phyloP scores from a whole-genome alignment of 2,888 invertebrate genomes.

The Ormyrus nitidulus region DNA sequence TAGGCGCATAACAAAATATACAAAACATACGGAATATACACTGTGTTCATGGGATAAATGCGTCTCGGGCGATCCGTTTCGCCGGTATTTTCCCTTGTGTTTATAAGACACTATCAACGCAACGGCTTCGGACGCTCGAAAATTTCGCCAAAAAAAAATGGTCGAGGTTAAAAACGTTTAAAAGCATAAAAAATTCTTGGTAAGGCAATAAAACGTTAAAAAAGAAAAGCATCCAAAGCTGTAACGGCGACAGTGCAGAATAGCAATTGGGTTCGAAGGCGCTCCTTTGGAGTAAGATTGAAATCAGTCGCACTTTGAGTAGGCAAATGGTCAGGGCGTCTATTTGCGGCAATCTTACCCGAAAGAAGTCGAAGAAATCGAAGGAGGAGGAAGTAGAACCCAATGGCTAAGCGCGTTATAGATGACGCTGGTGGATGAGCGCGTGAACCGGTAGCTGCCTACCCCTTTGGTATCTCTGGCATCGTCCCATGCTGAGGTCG shows the following conservation, averaged over 20 bases:
- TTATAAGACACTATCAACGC: conserved; percentile 21
- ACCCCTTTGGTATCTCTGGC: conserved; percentile 74
- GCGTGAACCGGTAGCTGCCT: conserved; percentile 73
- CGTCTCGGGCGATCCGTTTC: conserved; percentile 53
- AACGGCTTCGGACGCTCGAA: conserved; percentile 35
- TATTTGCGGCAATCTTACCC: neutral
- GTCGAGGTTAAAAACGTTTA: neutral
- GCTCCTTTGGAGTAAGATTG: neutral
- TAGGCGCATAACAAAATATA: conserved; percentile 64
- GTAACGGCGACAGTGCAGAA: conserved; percentile 36
- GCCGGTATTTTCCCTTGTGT: conserved; percentile 44
- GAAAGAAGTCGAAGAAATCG: neutral
- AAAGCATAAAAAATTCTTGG: too few species aligned
- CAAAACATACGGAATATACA: conserved; percentile 66
- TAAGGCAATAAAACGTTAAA: too few species aligned
- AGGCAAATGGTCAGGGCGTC: too few species aligned
- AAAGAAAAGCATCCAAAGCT: conserved; percentile 43
- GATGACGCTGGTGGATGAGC: conserved; percentile 72
- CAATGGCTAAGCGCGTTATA: conserved; percentile 55
- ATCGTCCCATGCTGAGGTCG: conserved; percentile 70
- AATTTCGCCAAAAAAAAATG: conserved; percentile 12
- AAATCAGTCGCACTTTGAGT: too few species aligned
- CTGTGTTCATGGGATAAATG: conserved; percentile 61
- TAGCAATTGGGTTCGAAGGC: conserved; percentile 29
- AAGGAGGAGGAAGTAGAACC: neutral